These are phyloP conservation scores for Pelodiscus sinensis DNA, from an alignment of 2,113 vertebrate species.

Conservation along the genomic window DNA sequence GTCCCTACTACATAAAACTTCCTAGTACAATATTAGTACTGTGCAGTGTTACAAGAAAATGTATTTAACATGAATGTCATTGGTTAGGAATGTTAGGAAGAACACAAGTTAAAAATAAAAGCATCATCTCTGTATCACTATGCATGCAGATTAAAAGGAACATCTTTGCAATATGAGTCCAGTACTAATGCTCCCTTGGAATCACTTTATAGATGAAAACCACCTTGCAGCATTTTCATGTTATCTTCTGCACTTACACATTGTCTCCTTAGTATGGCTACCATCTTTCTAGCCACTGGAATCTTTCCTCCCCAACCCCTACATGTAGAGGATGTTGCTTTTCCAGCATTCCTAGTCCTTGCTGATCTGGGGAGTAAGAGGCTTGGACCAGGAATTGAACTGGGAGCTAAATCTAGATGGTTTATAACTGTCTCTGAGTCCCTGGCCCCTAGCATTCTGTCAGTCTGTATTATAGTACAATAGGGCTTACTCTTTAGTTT, in stretches of 20 bases:
- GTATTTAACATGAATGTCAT: neutral
- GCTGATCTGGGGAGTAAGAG: neutral
- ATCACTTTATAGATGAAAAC: neutral
- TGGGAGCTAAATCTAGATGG: neutral
- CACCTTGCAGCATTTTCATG: neutral
- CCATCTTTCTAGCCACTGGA: rapidly evolving
- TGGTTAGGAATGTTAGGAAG: neutral
- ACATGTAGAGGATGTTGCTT: neutral
- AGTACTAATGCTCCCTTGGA: neutral
- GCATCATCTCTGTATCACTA: rapidly evolving
- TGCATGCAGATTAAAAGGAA: neutral
- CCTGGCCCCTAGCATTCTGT: neutral
- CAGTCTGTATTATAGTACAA: neutral
- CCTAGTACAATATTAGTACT: neutral
- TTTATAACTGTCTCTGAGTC: neutral
- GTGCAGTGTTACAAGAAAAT: neutral
- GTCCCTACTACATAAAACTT: neutral
- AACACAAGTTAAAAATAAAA: neutral
- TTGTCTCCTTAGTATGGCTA: neutral
- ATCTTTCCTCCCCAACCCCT: neutral
- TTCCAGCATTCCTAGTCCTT: neutral
- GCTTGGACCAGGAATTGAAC: neutral
- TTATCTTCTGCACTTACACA: neutral
- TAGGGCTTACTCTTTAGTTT: neutral
- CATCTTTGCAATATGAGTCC: neutral